phyloP scores from a whole-genome alignment of 2,888 invertebrate species.

The Busseola fusca region DNA sequence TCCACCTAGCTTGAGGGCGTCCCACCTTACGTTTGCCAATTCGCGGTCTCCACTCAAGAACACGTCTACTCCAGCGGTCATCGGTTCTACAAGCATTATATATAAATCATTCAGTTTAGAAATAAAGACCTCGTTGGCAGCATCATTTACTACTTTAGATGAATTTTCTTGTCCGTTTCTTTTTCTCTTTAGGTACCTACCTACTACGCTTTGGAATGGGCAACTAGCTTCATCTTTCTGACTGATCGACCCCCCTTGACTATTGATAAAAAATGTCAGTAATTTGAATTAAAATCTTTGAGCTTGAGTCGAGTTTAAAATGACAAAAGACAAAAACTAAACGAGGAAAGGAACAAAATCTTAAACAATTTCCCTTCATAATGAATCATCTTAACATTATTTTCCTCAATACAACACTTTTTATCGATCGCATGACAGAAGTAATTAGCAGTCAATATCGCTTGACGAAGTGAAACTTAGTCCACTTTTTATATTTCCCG shows the following conservation, averaged over 20 bases:
- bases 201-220: not conserved
- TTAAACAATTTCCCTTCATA: not conserved
- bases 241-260: not conserved
- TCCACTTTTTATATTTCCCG: conserved; percentile 24
- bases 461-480: conserved; percentile 1
- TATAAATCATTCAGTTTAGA: no score
- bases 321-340: not conserved
- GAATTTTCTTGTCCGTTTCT: not conserved
- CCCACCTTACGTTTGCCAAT: no score
- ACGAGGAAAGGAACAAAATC: not conserved
- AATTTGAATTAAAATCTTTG: no score
- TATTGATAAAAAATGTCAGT: not conserved
- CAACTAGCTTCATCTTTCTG: not conserved
- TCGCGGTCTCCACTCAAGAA: no score
- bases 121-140: not conserved
- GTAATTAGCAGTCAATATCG: conserved; percentile 24
- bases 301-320: no score
- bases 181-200: not conserved
- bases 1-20: no score
- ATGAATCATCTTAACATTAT: not conserved
- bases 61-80: no score
- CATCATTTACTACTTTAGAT: not conserved
- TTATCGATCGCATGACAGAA: conserved; percentile 22
- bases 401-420: conserved; percentile 20
- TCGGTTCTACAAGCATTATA: no score